phyloP scores from a whole-genome alignment of 2,888 invertebrate species.

The Spisula solida region DNA sequence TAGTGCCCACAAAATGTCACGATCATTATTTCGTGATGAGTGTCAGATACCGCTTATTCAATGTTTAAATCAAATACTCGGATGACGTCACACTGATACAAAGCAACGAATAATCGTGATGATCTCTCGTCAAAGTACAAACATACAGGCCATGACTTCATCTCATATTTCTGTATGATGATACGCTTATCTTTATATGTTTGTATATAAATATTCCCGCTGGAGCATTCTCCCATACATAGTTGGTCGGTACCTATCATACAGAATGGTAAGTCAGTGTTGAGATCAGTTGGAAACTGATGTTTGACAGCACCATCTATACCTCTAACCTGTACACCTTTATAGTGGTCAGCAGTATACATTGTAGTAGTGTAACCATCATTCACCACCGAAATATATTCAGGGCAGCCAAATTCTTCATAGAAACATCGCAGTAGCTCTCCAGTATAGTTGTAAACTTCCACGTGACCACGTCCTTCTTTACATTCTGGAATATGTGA shows the following conservation, averaged over 20 bases:
- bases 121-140: neutral
- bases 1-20: no score
- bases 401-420: neutral
- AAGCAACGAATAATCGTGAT: neutral
- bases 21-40: no score
- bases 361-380: neutral
- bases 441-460: neutral
- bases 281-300: neutral
- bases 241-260: neutral
- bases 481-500: neutral
- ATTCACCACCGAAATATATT: neutral
- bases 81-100: neutral
- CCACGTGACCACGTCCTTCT: constrained; percentile 25
- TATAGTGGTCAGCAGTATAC: neutral
- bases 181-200: neutral
- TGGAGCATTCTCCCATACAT: neutral
- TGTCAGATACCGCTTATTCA: no score
- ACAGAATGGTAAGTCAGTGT: neutral
- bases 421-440: neutral
- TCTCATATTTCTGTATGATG: neutral
- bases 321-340: neutral
- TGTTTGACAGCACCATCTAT: neutral
- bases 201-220: neutral
- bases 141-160: neutral
- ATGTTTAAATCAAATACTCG: neutral